Conservation (phyloP, 2,113 vertebrate species). For the Candoia aspera region DNA sequence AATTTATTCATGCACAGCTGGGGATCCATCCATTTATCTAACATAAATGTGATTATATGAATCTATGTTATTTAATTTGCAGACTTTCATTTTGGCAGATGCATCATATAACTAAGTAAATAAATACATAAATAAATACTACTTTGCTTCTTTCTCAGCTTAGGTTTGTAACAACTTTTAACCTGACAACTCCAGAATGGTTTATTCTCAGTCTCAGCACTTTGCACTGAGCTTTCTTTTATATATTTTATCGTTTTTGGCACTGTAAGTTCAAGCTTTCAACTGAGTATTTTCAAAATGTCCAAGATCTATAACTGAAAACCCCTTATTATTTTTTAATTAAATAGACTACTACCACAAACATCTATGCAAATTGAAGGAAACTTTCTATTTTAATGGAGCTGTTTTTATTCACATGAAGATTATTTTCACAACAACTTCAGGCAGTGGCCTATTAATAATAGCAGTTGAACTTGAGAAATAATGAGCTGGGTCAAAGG, state of each 20-base stretch:
- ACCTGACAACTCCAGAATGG: constrained; percentile 6
- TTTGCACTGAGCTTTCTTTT: background rate
- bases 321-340: background rate
- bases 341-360: background rate
- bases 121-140: background rate
- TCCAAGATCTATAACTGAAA: background rate
- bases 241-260: background rate
- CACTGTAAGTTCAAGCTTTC: background rate
- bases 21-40: background rate
- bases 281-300: background rate
- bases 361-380: background rate
- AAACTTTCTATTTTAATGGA: background rate
- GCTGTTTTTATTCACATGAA: no score
- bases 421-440: background rate
- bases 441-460: background rate
- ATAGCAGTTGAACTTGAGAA: background rate
- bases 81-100: background rate
- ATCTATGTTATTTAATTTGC: constrained; percentile 10
- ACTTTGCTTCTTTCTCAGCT: background rate
- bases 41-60: background rate
- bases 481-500: background rate
- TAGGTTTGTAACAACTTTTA: background rate
- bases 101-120: background rate
- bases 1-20: background rate
- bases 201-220: background rate